Conservation (phyloP, 2,113 vertebrate species). For the Numenius arquata region DNA sequence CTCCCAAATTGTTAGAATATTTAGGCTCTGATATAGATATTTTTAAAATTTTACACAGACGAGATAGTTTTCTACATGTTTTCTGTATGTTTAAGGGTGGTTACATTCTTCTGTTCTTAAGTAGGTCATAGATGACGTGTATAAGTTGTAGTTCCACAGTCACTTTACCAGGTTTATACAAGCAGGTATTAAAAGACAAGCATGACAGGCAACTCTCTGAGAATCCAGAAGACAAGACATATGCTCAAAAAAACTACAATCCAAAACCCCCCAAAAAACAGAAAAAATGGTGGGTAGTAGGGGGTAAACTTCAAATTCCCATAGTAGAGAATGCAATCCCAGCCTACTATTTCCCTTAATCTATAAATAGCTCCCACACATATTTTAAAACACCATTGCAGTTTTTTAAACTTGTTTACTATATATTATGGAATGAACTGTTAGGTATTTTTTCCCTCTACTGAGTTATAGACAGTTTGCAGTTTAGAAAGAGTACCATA, state of each 20-base stretch:
- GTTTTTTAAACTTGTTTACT: background rate
- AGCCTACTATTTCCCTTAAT: background rate
- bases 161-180: background rate
- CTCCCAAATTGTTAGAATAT: background rate
- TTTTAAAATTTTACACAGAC: background rate
- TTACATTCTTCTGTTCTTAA: background rate
- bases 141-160: background rate
- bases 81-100: background rate
- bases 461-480: background rate
- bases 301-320: background rate
- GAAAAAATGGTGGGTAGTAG: background rate
- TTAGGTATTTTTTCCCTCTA: background rate
- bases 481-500: background rate
- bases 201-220: background rate
- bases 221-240: background rate
- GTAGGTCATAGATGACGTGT: background rate
- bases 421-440: background rate
- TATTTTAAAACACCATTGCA: background rate
- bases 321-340: background rate
- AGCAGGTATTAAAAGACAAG: background rate
- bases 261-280: accelerated
- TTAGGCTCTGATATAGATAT: background rate
- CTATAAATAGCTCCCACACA: background rate
- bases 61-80: background rate
- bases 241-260: background rate